phyloP scores from a whole-genome alignment of 2,888 invertebrate genomes.

The Lordiphosa fenestrarum region DNA sequence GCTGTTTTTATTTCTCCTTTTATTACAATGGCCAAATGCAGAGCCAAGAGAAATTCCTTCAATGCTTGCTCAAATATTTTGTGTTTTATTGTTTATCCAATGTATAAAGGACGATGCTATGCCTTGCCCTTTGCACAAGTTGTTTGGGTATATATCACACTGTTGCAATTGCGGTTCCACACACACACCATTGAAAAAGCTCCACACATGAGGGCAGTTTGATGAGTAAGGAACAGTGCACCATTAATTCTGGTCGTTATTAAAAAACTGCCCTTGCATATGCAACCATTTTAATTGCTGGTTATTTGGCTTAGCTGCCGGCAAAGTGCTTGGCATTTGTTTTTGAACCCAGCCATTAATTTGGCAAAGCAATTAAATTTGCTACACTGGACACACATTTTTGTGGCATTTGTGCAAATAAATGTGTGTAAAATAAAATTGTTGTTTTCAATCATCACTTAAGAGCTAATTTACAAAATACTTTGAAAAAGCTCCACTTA shows the following conservation, averaged over 20 bases:
- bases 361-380: constrained; percentile 50
- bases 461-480: neutral
- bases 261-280: constrained; percentile 3
- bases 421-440: constrained; percentile 26
- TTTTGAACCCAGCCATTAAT: constrained; percentile 41
- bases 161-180: constrained; percentile 9
- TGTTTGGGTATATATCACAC: constrained; percentile 12
- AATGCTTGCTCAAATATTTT: constrained; percentile 17
- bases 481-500: neutral
- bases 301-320: constrained; percentile 28
- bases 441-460: constrained; percentile 1
- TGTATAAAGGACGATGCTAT: constrained; percentile 14
- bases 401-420: constrained; percentile 9
- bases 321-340: constrained; percentile 31
- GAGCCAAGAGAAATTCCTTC: constrained; percentile 26
- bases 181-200: neutral
- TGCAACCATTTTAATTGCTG: constrained; percentile 38
- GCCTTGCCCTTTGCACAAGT: constrained; percentile 11
- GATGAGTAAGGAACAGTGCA: too few relatives aligned
- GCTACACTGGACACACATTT: constrained; percentile 15
- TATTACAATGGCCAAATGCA: constrained; percentile 7
- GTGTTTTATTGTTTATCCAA: constrained; percentile 32
- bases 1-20: neutral
- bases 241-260: too few relatives aligned
- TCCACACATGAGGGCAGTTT: neutral